Conservation (phyloP, 2,113 vertebrate species). For the Megaceryle torquata region DNA sequence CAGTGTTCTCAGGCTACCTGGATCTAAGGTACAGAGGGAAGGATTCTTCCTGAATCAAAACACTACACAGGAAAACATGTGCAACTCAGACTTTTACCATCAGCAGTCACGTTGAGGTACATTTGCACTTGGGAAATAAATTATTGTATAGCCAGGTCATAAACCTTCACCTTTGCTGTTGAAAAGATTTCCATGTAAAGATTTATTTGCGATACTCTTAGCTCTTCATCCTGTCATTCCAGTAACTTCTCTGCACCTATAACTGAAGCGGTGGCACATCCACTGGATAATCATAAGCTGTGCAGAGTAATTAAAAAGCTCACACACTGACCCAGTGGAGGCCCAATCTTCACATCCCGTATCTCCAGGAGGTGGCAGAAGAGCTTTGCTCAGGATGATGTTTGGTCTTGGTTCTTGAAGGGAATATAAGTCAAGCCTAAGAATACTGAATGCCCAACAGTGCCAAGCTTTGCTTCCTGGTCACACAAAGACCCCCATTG, state of each 20-base stretch:
- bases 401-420: not conserved
- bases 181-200: not conserved
- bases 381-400: slow-evolving; percentile 23
- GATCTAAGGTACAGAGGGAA: not conserved
- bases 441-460: not conserved
- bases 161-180: not conserved
- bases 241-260: not conserved
- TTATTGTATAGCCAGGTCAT: not conserved
- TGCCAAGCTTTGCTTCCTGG: not conserved
- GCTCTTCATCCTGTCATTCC: not conserved
- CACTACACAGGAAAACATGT: not conserved
- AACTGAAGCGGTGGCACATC: not conserved
- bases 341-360: not conserved
- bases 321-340: not conserved
- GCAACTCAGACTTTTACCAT: not conserved
- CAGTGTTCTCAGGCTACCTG: not conserved
- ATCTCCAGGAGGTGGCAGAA: slow-evolving; percentile 55
- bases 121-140: not conserved
- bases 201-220: not conserved
- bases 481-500: not conserved
- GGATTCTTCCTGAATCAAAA: not conserved
- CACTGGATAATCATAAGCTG: not conserved
- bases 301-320: not conserved
- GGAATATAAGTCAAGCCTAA: not conserved
- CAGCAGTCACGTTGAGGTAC: rapidly evolving